phyloP scores from a whole-genome alignment of 2,113 vertebrate species.

The Anolis sagrei region DNA sequence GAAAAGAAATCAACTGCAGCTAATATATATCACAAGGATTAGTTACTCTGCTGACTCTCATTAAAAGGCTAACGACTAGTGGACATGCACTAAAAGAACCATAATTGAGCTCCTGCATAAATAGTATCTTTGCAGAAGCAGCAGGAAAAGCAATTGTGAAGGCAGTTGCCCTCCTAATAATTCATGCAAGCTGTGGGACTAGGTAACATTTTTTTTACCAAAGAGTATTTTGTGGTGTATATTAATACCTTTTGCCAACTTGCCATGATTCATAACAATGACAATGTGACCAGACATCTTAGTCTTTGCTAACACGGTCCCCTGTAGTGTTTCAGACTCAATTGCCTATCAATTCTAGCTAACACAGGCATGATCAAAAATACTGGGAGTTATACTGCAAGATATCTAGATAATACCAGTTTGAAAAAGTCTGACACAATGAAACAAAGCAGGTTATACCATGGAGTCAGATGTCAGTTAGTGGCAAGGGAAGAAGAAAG shows the following conservation, averaged over 20 bases:
- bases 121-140: slow-evolving; percentile 22
- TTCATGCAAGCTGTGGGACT: neutral
- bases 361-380: no score
- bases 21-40: slow-evolving; percentile 19
- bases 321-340: neutral
- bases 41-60: slow-evolving; percentile 36
- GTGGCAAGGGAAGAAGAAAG: neutral
- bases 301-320: neutral
- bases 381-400: neutral
- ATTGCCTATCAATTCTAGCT: neutral
- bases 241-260: neutral
- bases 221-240: neutral
- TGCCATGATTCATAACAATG: neutral
- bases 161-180: slow-evolving; percentile 18
- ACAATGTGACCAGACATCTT: neutral
- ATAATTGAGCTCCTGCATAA: slow-evolving; percentile 18
- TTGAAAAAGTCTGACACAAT: neutral
- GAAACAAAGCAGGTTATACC: neutral
- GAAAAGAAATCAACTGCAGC: neutral
- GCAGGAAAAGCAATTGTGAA: slow-evolving; percentile 16
- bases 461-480: neutral
- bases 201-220: slow-evolving; percentile 3
- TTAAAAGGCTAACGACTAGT: slow-evolving; percentile 40
- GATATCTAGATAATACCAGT: no score
- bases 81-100: slow-evolving; percentile 16